Evolutionary conservation across 2,797 vertebrate genomes (phyloP).

Genomic region (Nyctalus aviator): DNA sequence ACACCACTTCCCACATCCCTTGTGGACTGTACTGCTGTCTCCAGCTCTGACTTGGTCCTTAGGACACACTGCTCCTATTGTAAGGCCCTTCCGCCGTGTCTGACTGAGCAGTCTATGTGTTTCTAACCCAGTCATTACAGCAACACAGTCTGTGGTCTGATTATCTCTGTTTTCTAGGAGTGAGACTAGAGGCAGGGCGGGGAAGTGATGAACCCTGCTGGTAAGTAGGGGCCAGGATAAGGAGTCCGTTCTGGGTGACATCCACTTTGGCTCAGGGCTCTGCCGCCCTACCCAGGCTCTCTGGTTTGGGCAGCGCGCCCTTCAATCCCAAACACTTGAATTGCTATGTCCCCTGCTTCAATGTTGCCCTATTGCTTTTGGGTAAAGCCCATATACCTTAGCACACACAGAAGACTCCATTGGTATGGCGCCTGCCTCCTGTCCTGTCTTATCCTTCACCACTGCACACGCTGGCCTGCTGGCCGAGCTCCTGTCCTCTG

Average conservation of each 20-base stretch:
- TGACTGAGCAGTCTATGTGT: neutral
- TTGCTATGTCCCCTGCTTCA: neutral
- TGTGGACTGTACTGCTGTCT: neutral
- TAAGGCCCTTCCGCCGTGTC: neutral
- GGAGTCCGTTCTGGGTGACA: neutral
- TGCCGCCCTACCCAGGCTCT: no score
- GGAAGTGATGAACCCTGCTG: no score
- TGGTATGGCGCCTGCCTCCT: fast-evolving
- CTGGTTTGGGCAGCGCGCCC: neutral
- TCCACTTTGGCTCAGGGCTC: neutral
- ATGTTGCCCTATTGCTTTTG: fast-evolving
- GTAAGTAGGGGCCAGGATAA: neutral
- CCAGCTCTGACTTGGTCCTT: no score
- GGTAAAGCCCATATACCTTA: neutral
- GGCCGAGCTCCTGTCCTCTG: fast-evolving
- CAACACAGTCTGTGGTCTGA: fast-evolving
- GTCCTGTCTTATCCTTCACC: no score
- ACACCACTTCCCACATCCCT: neutral
- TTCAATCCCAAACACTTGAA: fast-evolving
- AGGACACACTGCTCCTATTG: fast-evolving
- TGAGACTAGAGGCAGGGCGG: neutral
- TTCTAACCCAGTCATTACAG: neutral
- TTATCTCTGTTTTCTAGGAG: neutral
- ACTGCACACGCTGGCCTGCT: fast-evolving
- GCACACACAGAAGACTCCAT: fast-evolving